phyloP scores from a whole-genome alignment of 1,140 invertebrate species.

The Sycophila sp. region DNA sequence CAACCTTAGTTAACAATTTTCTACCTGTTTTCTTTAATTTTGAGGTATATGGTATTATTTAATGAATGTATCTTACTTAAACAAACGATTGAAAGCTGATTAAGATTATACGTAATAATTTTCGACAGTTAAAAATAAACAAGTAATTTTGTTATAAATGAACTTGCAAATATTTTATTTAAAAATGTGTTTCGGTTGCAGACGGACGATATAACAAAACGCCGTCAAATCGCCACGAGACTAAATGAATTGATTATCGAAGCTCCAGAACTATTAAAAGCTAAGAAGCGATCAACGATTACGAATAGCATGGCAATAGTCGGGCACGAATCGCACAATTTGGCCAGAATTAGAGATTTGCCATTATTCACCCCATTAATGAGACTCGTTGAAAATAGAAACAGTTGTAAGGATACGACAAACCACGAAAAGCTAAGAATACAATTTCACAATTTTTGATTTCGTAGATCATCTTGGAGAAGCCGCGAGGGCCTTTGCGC shows the following conservation, averaged over 20 bases:
- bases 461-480: constrained; percentile 22
- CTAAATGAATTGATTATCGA: constrained; percentile 53
- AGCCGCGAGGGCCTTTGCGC: not conserved
- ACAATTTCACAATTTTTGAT: not conserved
- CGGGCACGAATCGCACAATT: constrained; percentile 30
- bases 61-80: not conserved
- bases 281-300: constrained; percentile 34
- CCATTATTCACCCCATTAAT: constrained; percentile 42
- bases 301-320: not conserved
- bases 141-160: not conserved
- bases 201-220: constrained; percentile 47
- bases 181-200: constrained; percentile 32
- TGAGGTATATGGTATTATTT: constrained; percentile 49
- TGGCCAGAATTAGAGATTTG: constrained; percentile 35
- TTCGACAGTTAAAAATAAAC: not conserved
- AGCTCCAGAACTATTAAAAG: constrained; percentile 45
- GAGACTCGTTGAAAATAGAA: constrained; percentile 36
- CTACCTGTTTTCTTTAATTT: constrained; percentile 65
- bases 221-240: constrained; percentile 50
- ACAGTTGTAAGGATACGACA: too few species aligned
- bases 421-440: too few species aligned
- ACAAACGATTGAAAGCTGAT: not conserved
- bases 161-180: too few species aligned
- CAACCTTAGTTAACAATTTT: constrained; percentile 60
- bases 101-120: not conserved